Evolutionary conservation across 2,797 vertebrate genomes (phyloP), one percentile per base, ranked within the genome.

Genomic region (Myotis myotis): DNA sequence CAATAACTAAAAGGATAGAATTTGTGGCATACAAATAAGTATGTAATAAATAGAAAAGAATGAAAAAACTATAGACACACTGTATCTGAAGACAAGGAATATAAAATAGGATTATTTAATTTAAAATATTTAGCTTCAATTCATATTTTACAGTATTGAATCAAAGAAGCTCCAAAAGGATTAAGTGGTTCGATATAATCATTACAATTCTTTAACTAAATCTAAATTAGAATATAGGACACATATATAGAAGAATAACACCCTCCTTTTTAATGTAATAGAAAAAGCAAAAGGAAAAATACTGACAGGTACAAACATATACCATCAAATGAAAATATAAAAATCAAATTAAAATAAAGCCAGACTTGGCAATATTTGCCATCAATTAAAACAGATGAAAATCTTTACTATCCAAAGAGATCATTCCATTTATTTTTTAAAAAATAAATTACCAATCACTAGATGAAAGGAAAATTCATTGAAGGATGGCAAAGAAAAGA

Each of bases 291-390:
- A 70, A 87, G 8, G 30, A 57, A 74, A 76, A 94, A 92, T 33
- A 20, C 11, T 81, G 41, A 85, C 2, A 71, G 25, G 51, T 84
- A 57, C 4, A 5, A 87, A 85, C 55, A 64, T 4, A 49, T 10
- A 30, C 93, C 91, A 95, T 55, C 33, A 89, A 91, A 70, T 55
- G 9, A 89, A 96, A 80, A 62, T 84, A 72, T 49, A 94, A 93
- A 70, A 66, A 36, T 62, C 8, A 93, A 91, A 90, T 47, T n/a
- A 33, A 76, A 81, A 74, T 6, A 60, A 72, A 91, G 64, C 13
- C 41, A 94, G 44, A 51, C 47, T 85, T 76, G 7, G 8, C 51
- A 88, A 84, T 16, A 79, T 49, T 68, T 60, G 23, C 38, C 28
- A 95, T 20, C 23, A 64, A 28, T 66, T 87, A 71, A 87, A 55